phyloP scores from a whole-genome alignment of 2,888 invertebrate species.

The Leucoma salicis region DNA sequence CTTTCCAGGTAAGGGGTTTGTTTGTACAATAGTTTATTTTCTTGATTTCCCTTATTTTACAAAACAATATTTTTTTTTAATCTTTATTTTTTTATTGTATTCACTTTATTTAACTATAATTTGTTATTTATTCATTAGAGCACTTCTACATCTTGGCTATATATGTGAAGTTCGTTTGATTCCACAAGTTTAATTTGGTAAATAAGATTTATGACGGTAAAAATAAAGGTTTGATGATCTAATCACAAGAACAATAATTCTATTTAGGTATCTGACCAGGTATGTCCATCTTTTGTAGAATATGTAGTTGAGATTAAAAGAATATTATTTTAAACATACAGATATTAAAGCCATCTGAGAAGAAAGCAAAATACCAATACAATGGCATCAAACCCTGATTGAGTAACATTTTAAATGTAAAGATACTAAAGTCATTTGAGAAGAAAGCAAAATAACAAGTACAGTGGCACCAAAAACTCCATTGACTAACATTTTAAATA shows the following conservation, averaged over 20 bases:
- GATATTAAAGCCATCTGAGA: slow-evolving; percentile 34
- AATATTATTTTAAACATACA: slow-evolving; percentile 20
- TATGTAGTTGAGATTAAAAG: slow-evolving; percentile 16
- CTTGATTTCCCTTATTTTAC: background rate
- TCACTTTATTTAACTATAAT: background rate
- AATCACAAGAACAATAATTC: slow-evolving; percentile 2
- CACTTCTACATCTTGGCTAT: slow-evolving; percentile 1
- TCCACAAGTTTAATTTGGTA: slow-evolving; percentile 1
- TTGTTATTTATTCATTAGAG: slow-evolving; percentile 5
- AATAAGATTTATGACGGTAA: slow-evolving; percentile 1
- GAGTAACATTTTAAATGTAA: slow-evolving; percentile 25
- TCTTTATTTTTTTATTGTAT: slow-evolving; percentile 1
- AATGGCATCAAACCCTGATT: slow-evolving; percentile 17
- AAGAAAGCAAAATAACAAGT: slow-evolving; percentile 98
- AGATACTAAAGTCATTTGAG: slow-evolving; percentile 99
- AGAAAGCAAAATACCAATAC: slow-evolving; percentile 18
- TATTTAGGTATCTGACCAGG: slow-evolving; percentile 6
- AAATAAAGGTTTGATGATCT: background rate
- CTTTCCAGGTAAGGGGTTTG: slow-evolving; percentile 92
- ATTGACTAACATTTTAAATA: slow-evolving; percentile 17
- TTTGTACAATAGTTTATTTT: background rate
- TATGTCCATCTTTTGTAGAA: slow-evolving; percentile 13
- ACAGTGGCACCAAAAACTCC: slow-evolving; percentile 16
- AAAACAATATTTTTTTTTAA: background rate
- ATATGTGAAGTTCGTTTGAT: slow-evolving; percentile 3